phyloP scores from a whole-genome alignment of 2,888 invertebrate genomes.

The Spisula subtruncata region DNA sequence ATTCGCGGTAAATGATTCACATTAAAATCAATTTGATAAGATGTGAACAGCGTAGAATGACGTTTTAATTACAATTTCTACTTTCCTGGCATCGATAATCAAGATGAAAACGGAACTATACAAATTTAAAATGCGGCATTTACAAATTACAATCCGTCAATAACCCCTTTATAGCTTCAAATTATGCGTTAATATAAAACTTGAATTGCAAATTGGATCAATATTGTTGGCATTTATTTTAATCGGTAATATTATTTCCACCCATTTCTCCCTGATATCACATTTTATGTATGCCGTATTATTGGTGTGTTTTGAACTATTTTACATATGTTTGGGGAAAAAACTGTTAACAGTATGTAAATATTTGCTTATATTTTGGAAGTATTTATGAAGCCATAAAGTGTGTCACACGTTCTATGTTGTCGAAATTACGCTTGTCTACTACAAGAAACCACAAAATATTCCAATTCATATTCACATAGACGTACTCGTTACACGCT shows the following conservation, averaged over 20 bases:
- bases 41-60: neutral
- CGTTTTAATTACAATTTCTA: constrained; percentile 17
- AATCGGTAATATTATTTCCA: neutral
- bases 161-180: neutral
- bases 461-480: no score
- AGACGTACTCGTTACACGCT: no score
- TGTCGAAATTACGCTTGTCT: no score
- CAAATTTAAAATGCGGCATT: neutral
- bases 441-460: no score
- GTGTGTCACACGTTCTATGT: no score
- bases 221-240: neutral
- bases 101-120: neutral
- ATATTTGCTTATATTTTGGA: no score
- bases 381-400: no score
- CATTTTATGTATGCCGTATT: neutral
- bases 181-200: neutral
- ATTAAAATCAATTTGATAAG: neutral
- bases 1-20: neutral
- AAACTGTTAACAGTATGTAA: no score
- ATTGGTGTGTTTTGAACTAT: neutral
- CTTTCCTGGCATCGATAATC: neutral
- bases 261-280: neutral
- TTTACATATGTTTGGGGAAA: neutral
- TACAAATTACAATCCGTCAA: constrained; percentile 5
- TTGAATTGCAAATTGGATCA: constrained; percentile 20